phyloP scores from a whole-genome alignment of 1,140 invertebrate species.

The Scaptomyza montana region DNA sequence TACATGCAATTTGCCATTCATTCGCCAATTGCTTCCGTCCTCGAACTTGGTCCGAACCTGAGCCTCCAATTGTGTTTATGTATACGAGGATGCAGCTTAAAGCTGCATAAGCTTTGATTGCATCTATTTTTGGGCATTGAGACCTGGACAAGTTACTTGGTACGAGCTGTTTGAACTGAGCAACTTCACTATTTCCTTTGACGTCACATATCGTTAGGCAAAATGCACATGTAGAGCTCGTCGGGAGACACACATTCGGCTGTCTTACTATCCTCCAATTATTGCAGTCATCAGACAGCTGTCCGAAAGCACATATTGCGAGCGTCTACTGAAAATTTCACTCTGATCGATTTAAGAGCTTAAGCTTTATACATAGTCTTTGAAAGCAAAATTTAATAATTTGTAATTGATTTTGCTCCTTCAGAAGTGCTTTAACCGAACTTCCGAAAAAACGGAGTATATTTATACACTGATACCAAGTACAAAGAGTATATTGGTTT shows the following conservation, averaged over 20 bases:
- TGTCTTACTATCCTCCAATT: background rate
- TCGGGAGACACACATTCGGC: background rate
- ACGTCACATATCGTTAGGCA: slow-evolving; percentile 25
- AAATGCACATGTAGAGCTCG: background rate
- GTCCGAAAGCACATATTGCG: background rate
- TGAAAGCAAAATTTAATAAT: no score
- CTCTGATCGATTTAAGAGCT: no score
- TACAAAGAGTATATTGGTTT: no score
- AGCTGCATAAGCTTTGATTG: slow-evolving; percentile 25
- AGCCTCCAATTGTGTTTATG: background rate
- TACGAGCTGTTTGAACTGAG: background rate
- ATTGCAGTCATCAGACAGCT: background rate
- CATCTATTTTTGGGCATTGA: slow-evolving; percentile 42
- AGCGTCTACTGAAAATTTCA: background rate
- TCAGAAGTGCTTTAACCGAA: no score
- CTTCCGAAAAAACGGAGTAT: no score
- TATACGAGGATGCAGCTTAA: slow-evolving; percentile 12
- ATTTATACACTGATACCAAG: no score
- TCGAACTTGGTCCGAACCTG: background rate
- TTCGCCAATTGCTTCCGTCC: slow-evolving; percentile 44
- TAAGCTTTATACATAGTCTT: no score
- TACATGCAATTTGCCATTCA: slow-evolving; percentile 36
- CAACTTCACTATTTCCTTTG: slow-evolving; percentile 30
- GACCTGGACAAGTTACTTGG: slow-evolving; percentile 9
- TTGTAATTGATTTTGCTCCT: no score